Base-by-base conservation (phyloP, 1,140 invertebrate genomes). In the Drosophila bocki region DNA sequence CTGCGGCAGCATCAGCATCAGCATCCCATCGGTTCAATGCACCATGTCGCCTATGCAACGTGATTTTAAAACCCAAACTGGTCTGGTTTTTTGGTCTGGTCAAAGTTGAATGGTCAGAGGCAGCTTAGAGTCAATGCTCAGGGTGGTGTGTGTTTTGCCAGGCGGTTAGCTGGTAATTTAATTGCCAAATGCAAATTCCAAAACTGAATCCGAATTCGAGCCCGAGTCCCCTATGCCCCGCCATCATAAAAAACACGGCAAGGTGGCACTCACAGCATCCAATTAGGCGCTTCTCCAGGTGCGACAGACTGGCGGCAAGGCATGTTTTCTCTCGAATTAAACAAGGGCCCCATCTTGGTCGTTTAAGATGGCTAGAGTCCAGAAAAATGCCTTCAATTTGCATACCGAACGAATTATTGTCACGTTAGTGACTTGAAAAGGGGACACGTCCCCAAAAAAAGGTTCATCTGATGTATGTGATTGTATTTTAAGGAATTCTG, bases 111-210 rank as follows among this genome's bases (percentile, higher is more conserved):
- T 67, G 79, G 79, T 76, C 76, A 57, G 26, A 39, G 47, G 29
- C 45, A 33, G 44, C 15, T 19, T 19, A 7, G 57, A 58, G 71
- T 64, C 60, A 75, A 75, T 41, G 72, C 47, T 33, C 59, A 65
- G 47, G 54, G 35, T 54, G 54, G 41, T 54, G 69, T 56, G n/a
- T 61, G 39, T 48, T 67, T 76, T 67, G 54, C 56, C 71, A 75
- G 64, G 44, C 56, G 44, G 48, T 64, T 80, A 39, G 44, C 56
- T 68, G 44, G 42, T 60, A 74, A 82, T 82, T 58, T 82, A 74
- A 82, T 78, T 82, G 79, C 68, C 61, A 78, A 61, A 82, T 74
- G 79, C 62, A 82, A 82, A 82, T 82, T 44, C 22, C 29, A 8
- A 45, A 37, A 29, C 17, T 32, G 5, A 53, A 35, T 37, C 15